Evolutionary conservation across 1,140 invertebrate species (phyloP).

Genomic region (Apolygus lucorum): DNA sequence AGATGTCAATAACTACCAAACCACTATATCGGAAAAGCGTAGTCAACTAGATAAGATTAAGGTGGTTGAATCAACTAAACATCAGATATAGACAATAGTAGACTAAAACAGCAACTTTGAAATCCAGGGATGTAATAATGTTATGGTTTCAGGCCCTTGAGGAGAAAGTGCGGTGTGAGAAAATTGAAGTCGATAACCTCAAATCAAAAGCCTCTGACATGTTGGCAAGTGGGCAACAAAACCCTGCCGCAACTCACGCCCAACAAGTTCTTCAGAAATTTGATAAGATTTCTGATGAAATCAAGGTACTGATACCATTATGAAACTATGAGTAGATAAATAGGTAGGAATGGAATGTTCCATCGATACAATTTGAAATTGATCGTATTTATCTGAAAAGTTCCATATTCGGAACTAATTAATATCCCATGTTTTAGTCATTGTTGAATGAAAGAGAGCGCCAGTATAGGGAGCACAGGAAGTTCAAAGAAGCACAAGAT

Average conservation of each 20-base stretch:
- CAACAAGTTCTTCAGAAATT: constrained; percentile 74
- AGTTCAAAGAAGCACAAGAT: constrained; percentile 82
- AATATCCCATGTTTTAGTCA: constrained; percentile 43
- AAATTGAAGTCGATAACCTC: constrained; percentile 82
- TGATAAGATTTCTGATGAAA: constrained; percentile 58
- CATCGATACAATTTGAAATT: too few relatives aligned
- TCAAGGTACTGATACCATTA: constrained; percentile 44
- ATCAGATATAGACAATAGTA: too few relatives aligned
- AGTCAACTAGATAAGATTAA: constrained; percentile 77
- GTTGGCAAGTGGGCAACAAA: constrained; percentile 72
- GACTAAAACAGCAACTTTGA: too few relatives aligned
- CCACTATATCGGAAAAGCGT: constrained; percentile 66
- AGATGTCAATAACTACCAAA: constrained; percentile 65
- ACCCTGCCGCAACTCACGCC: constrained; percentile 70
- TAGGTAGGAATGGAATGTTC: too few relatives aligned
- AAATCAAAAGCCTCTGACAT: constrained; percentile 82
- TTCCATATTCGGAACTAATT: not conserved
- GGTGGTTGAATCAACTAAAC: too few relatives aligned
- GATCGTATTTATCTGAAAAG: too few relatives aligned
- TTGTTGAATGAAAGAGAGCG: constrained; percentile 68
- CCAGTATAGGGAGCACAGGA: constrained; percentile 76
- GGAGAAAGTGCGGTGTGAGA: constrained; percentile 82
- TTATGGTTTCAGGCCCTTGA: constrained; percentile 58
- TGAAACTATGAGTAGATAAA: not conserved
- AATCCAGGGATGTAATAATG: too few relatives aligned